Evolutionary conservation across 2,888 invertebrate genomes (phyloP).

Genomic region (Oligia fasciuncula): DNA sequence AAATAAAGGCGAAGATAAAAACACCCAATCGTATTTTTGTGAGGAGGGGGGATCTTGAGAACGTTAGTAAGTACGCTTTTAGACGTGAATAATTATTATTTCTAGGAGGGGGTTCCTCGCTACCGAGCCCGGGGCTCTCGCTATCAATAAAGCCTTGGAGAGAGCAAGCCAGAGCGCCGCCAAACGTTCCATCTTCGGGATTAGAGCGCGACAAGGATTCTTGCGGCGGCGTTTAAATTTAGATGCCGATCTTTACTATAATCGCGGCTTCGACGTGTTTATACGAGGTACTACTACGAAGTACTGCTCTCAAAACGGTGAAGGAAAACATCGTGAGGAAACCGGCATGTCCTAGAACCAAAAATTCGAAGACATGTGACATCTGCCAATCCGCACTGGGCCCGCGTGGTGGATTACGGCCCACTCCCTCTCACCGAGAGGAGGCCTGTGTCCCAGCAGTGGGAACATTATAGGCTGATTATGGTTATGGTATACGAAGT

Average conservation of each 20-base stretch:
- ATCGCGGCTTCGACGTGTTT: slow-evolving; percentile 77
- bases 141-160: slow-evolving; percentile 75
- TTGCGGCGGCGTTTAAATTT: slow-evolving; percentile 79
- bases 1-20: slow-evolving; percentile 65
- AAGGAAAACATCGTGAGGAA: no score
- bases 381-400: no score
- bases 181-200: slow-evolving; percentile 83
- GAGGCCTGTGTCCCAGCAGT: no score
- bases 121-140: slow-evolving; percentile 54
- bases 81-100: slow-evolving; percentile 74
- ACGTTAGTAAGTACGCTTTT: slow-evolving; percentile 64
- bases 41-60: slow-evolving; percentile 46
- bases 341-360: no score
- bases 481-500: no score
- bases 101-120: slow-evolving; percentile 64
- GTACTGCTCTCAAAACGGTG: no score
- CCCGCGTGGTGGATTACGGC: no score
- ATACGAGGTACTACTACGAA: slow-evolving; percentile 74
- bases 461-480: no score
- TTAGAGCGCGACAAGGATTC: slow-evolving; percentile 77
- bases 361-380: no score
- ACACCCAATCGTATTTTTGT: slow-evolving; percentile 60
- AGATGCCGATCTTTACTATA: slow-evolving; percentile 85
- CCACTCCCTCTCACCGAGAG: no score
- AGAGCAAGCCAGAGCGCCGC: slow-evolving; percentile 68